phyloP scores from a whole-genome alignment of 92 coral and sea anemone genomes.

The Pocillopora grandis region DNA sequence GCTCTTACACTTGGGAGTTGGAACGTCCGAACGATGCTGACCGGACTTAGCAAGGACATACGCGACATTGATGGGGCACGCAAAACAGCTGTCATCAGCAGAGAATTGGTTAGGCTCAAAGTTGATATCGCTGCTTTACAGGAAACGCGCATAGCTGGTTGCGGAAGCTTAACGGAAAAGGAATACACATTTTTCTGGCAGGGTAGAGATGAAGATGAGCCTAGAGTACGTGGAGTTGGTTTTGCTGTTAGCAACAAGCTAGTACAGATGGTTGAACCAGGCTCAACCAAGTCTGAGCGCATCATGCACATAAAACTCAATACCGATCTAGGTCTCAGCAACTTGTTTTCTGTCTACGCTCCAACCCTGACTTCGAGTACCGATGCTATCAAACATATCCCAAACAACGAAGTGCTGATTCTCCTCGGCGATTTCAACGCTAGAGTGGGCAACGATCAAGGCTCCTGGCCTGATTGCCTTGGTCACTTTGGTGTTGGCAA shows the following conservation, averaged over 20 bases:
- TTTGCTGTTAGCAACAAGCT: constrained; percentile 55
- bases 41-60: background rate
- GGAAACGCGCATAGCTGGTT: too few relatives aligned
- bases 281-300: constrained; percentile 33
- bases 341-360: constrained; percentile 40
- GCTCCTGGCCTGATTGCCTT: constrained; percentile 42
- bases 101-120: too few relatives aligned
- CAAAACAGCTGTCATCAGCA: too few relatives aligned
- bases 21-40: background rate
- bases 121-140: too few relatives aligned
- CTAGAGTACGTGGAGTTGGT: constrained; percentile 55
- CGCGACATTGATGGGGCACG: too few relatives aligned
- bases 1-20: constrained; percentile 19
- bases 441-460: constrained; percentile 47
- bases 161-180: too few relatives aligned
- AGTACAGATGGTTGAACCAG: constrained; percentile 28
- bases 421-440: constrained; percentile 56
- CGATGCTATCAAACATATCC: constrained; percentile 36
- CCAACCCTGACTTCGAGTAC: constrained; percentile 42
- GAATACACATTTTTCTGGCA: constrained; percentile 45
- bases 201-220: constrained; percentile 34
- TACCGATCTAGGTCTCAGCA: constrained; percentile 29
- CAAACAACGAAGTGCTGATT: constrained; percentile 33
- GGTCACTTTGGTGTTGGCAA: constrained; percentile 48
- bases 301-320: constrained; percentile 37